phyloP scores from a whole-genome alignment of 2,888 invertebrate genomes.

The Melieria picta region DNA sequence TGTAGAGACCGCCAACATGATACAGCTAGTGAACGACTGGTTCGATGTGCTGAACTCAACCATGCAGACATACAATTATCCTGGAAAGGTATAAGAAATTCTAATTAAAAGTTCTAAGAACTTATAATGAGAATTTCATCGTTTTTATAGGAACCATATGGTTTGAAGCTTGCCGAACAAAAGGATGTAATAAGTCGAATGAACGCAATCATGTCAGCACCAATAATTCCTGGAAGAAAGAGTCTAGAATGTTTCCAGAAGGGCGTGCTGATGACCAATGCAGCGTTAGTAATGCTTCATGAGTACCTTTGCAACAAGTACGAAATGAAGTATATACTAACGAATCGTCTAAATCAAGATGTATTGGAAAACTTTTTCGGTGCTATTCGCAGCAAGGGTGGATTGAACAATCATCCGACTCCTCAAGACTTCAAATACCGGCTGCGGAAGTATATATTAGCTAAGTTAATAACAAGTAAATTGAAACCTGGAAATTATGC shows the following conservation, averaged over 20 bases:
- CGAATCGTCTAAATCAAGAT: no score
- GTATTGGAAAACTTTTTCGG: no score
- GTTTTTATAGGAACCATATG: background rate
- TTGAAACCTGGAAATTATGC: no score
- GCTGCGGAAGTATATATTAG: no score
- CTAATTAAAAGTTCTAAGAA: no score
- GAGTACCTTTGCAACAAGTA: background rate
- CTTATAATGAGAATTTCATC: no score
- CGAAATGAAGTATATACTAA: no score
- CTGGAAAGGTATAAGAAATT: conserved; percentile 1
- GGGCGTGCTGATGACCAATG: background rate
- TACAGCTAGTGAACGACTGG: conserved; percentile 28
- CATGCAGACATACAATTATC: conserved; percentile 11
- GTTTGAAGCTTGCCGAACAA: background rate
- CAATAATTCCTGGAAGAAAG: background rate
- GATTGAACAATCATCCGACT: no score
- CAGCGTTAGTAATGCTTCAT: background rate
- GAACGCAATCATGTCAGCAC: background rate
- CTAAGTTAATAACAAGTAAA: no score
- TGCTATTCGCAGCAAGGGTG: no score
- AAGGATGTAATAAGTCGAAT: no score
- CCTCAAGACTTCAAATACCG: no score
- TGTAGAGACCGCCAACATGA: conserved; percentile 22
- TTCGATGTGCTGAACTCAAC: conserved; percentile 16
- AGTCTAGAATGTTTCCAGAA: background rate